These are phyloP conservation scores for Okapia johnstoni DNA, from an alignment of 2,113 vertebrate species.

Conservation along the genomic window DNA sequence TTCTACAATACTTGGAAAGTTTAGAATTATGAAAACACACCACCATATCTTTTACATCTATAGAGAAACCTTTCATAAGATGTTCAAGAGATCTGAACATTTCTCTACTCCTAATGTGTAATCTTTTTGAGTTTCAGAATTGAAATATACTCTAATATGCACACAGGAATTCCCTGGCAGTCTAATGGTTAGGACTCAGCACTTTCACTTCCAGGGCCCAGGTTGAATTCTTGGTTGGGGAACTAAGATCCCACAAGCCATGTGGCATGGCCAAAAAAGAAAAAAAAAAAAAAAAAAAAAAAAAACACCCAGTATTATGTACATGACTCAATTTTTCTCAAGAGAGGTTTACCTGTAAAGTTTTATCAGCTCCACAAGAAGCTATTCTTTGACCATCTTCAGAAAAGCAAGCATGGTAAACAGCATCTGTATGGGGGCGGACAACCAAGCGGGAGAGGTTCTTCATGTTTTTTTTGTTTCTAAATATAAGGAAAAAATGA, in stretches of 20 bases:
- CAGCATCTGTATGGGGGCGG: conserved; percentile 91
- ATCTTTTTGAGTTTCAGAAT: neutral
- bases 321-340: neutral
- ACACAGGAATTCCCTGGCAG: neutral
- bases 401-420: conserved; percentile 95
- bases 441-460: conserved; percentile 91
- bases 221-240: neutral
- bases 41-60: neutral
- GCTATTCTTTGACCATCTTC: conserved; percentile 90
- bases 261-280: neutral
- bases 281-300: neutral
- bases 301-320: neutral
- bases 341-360: conserved; percentile 85
- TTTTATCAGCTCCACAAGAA: conserved; percentile 93
- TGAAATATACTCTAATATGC: neutral
- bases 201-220: neutral
- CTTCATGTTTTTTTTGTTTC: conserved; percentile 90
- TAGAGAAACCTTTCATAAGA: neutral
- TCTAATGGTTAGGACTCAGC: neutral
- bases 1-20: neutral
- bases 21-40: neutral
- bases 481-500: conserved; percentile 68
- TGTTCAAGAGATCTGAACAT: neutral
- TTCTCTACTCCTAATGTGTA: conserved; percentile 1
- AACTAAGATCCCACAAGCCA: neutral